phyloP scores from a whole-genome alignment of 2,888 invertebrate species.

The Drosophila cracens region DNA sequence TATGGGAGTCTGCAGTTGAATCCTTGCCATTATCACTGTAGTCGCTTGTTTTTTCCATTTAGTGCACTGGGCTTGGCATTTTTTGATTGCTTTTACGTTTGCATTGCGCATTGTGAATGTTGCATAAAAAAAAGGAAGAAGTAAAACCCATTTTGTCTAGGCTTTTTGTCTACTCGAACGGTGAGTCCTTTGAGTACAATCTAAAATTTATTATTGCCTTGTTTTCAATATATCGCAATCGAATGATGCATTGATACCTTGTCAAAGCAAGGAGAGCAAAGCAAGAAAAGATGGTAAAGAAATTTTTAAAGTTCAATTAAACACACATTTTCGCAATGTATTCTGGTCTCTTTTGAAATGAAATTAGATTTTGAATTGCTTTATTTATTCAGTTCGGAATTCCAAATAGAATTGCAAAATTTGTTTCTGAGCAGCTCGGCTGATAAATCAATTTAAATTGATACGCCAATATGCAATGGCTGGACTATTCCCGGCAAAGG shows the following conservation, averaged over 20 bases:
- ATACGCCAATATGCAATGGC: conserved; percentile 3
- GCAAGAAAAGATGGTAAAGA: not conserved
- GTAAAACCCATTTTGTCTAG: conserved; percentile 34
- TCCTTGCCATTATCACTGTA: conserved; percentile 63
- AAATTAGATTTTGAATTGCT: not conserved
- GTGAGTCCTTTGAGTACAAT: conserved; percentile 47
- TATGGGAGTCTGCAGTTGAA: conserved; percentile 9
- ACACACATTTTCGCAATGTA: not conserved
- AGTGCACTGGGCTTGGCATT: conserved; percentile 64
- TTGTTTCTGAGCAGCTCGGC: not conserved
- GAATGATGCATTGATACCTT: conserved; percentile 2
- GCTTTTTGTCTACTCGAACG: conserved; percentile 36
- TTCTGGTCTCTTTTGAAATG: not conserved
- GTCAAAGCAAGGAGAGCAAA: not conserved
- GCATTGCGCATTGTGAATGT: conserved; percentile 56
- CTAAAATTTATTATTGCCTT: conserved; percentile 39
- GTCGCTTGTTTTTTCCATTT: conserved; percentile 9
- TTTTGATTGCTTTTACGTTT: conserved; percentile 77
- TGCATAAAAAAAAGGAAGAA: conserved; percentile 22
- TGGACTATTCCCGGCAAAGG: conserved; percentile 1
- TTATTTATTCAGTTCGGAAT: not conserved
- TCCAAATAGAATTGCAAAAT: not conserved
- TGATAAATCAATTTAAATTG: conserved; percentile 6
- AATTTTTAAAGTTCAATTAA: conserved; percentile 16
- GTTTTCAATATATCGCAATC: conserved; percentile 22